A percentile compares a stretch with the other conserved stretches of the same genome.
phyloP scores from a whole-genome alignment of 2,888 invertebrate genomes.

The Mystacides longicornis region DNA sequence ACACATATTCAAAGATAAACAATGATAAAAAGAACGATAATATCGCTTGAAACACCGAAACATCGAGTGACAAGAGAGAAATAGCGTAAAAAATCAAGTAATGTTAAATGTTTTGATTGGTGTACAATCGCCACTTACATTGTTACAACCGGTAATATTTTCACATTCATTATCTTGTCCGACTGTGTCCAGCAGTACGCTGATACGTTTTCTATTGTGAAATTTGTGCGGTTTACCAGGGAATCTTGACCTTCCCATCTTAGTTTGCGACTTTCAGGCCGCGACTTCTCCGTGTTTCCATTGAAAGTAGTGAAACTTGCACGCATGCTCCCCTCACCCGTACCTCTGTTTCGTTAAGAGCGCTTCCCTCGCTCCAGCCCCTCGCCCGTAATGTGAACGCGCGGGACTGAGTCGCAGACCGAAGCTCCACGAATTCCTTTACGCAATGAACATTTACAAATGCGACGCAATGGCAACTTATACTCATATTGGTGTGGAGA shows the following conservation, averaged over 20 bases:
- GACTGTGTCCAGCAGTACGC: slow-evolving; percentile 62
- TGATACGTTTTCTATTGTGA: slow-evolving; percentile 77
- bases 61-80: neutral
- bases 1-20: slow-evolving; percentile 4
- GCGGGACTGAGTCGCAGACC: slow-evolving; percentile 6
- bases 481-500: slow-evolving; percentile 8
- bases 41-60: neutral
- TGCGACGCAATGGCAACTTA: slow-evolving; percentile 45
- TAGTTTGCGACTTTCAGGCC: slow-evolving; percentile 51
- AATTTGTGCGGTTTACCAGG: slow-evolving; percentile 84
- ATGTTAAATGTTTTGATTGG: slow-evolving; percentile 19
- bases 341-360: too few relatives aligned
- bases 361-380: neutral
- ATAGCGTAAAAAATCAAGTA: slow-evolving; percentile 13
- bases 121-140: slow-evolving; percentile 33
- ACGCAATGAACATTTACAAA: slow-evolving; percentile 45
- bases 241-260: slow-evolving; percentile 78
- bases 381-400: slow-evolving; percentile 5
- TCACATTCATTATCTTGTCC: slow-evolving; percentile 41
- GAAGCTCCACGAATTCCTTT: slow-evolving; percentile 31
- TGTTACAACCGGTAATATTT: slow-evolving; percentile 40
- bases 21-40: slow-evolving; percentile 12
- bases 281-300: slow-evolving; percentile 33
- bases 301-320: slow-evolving; percentile 22
- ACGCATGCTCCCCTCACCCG: slow-evolving; percentile 19